These are phyloP conservation scores for Eulemur macaco DNA, from an alignment of 2,113 vertebrate genomes.

Conservation along the genomic window DNA sequence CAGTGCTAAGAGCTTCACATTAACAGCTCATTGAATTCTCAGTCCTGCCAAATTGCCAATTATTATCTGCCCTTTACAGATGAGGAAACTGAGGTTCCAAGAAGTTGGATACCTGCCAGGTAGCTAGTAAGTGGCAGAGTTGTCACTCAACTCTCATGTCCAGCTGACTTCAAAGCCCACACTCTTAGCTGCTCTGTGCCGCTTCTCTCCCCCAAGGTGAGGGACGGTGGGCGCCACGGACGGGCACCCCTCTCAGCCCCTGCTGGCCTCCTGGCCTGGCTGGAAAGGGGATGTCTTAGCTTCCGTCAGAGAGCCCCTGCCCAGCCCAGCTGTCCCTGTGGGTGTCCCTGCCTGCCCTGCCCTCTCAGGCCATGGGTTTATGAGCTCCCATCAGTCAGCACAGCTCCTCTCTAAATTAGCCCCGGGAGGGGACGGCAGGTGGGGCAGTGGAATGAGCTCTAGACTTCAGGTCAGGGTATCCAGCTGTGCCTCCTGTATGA, in stretches of 20 bases:
- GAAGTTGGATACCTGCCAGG: background rate
- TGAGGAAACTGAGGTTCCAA: slow-evolving; percentile 2
- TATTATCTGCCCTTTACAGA: background rate
- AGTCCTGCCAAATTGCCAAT: background rate
- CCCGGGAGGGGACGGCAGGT: background rate
- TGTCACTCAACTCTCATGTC: background rate
- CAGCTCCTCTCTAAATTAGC: background rate
- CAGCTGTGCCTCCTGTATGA: rapidly evolving
- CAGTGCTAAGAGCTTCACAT: background rate
- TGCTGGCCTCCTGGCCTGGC: background rate
- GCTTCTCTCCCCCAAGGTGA: background rate
- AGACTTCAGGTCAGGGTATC: background rate
- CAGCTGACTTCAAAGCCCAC: background rate
- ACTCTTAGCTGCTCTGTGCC: background rate
- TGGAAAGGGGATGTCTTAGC: background rate
- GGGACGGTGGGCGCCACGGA: background rate
- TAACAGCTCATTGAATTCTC: background rate
- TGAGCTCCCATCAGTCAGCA: background rate
- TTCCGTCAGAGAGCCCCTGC: background rate
- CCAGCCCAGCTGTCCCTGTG: background rate
- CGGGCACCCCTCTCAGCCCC: background rate
- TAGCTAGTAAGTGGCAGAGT: background rate
- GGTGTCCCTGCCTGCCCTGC: background rate
- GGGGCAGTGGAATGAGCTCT: background rate
- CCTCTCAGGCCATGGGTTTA: background rate